Percentiles rank a stretch among this genome's conserved stretches.
phyloP scores from a whole-genome alignment of 2,797 vertebrate genomes.

The Bothrops alternatus region DNA sequence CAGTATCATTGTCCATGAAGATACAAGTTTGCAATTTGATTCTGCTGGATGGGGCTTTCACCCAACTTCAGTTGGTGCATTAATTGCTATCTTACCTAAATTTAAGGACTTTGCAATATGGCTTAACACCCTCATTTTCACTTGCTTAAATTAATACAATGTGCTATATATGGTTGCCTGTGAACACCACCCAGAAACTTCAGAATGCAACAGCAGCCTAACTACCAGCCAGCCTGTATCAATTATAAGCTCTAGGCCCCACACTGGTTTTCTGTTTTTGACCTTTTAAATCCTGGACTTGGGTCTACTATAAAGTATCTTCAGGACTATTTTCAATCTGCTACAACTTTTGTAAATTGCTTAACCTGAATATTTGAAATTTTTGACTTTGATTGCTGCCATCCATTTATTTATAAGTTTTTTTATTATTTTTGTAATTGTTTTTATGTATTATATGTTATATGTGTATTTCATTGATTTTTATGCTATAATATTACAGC shows the following conservation, averaged over 20 bases:
- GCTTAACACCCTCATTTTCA: background rate
- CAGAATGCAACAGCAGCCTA: background rate
- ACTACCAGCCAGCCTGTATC: background rate
- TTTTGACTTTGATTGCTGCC: background rate
- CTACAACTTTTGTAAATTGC: background rate
- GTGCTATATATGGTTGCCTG: background rate
- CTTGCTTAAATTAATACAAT: background rate
- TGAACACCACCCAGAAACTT: background rate
- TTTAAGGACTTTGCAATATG: background rate
- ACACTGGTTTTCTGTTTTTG: background rate
- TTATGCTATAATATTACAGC: background rate
- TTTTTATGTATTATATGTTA: background rate
- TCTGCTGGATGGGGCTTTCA: background rate
- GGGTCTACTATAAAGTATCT: background rate
- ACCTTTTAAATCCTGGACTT: background rate
- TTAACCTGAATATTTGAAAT: background rate
- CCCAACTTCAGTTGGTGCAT: background rate
- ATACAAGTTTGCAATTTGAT: background rate
- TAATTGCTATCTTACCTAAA: background rate
- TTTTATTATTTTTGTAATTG: background rate
- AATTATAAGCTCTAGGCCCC: background rate
- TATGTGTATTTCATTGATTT: background rate
- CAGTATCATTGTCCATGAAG: background rate
- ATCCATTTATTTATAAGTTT: background rate
- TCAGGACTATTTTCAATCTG: background rate